Base-by-base conservation (phyloP, 2,797 vertebrate species). In the Atherinosoma microstoma region DNA sequence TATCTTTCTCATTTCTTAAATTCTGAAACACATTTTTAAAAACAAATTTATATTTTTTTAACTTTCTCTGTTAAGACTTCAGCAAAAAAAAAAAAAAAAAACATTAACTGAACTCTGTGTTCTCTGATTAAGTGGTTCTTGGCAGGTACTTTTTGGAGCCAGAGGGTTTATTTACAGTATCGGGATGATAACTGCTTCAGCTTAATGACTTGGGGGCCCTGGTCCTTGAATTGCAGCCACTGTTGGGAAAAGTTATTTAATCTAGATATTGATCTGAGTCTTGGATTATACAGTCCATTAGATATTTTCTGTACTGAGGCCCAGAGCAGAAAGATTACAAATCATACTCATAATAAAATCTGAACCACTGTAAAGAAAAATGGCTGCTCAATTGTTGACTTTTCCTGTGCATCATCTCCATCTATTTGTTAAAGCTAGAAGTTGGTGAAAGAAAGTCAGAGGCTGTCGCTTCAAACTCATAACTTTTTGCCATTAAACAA, bases 61-160 rank as follows among this genome's bases (percentile, higher is more conserved):
- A 22, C 2, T 10, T 66, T 66, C 53, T 40, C 13, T 73, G 61
- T 29, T 24, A 27, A 34, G 60, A 54, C 47, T 68, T 65, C 67
- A 6, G 10, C 53, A 22, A 30, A 35, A 59, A 61, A 20, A 45
- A 59, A 61, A 20, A 45, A 38, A 65, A 70, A 61, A 27, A 70
- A 27, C 47, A 47, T 61, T 1, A 64, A 35, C 38, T 62, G 56
- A 61, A 67, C 34, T 49, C 22, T 0, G 27, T 24, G 64, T 58
- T 62, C 22, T 77, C 68, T 82, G 58, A 84, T 83, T 67, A 69
- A 42, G 34, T 63, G 27, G 32, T 38, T 73, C 67, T 76, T 86
- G 75, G 73, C 83, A 72, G 76, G 57, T 73, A 49, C 51, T 32
- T 62, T 59, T 64, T 56, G 16, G 32, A 58, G 56, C 58, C 57